Evolutionary conservation across 2,797 vertebrate genomes (phyloP).

Genomic region (Ceyx erithaca): DNA sequence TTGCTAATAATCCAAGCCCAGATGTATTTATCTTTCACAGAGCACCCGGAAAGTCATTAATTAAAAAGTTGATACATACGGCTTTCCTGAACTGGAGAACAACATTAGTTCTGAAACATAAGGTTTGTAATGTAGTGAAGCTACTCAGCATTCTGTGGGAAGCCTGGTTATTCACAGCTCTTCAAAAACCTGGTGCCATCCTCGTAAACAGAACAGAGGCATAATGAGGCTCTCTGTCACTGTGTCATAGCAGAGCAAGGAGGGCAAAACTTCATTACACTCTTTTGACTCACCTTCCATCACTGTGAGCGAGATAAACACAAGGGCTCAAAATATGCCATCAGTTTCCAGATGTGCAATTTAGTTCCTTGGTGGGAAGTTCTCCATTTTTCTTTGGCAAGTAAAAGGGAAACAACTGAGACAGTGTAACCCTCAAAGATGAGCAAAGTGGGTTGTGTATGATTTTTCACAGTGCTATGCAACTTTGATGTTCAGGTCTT

Average conservation of each 20-base stretch:
- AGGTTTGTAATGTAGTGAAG: conserved; percentile 23
- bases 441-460: background rate
- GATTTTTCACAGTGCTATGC: conserved; percentile 13
- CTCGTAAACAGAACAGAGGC: conserved; percentile 61
- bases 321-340: conserved; percentile 43
- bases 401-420: background rate
- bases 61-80: conserved; percentile 29
- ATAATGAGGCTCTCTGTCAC: conserved; percentile 77
- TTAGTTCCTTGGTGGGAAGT: conserved; percentile 22
- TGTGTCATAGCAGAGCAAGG: conserved; percentile 69
- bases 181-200: conserved; percentile 42
- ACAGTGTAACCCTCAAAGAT: background rate
- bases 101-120: conserved; percentile 2
- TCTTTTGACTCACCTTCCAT: conserved; percentile 65
- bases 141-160: conserved; percentile 1
- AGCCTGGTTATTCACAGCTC: conserved; percentile 37
- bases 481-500: background rate
- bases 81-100: background rate
- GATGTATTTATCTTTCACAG: conserved; percentile 27
- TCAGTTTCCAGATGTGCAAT: conserved; percentile 35
- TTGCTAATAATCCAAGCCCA: conserved; percentile 23
- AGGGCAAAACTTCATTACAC: conserved; percentile 71
- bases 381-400: background rate
- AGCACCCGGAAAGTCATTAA: conserved; percentile 50
- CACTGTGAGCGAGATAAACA: conserved; percentile 63